A percentile compares a stretch with the other conserved stretches of the same genome.
These are phyloP conservation scores for Ammospiza nelsoni DNA, from an alignment of 2,113 vertebrate species.

Conservation along the genomic window DNA sequence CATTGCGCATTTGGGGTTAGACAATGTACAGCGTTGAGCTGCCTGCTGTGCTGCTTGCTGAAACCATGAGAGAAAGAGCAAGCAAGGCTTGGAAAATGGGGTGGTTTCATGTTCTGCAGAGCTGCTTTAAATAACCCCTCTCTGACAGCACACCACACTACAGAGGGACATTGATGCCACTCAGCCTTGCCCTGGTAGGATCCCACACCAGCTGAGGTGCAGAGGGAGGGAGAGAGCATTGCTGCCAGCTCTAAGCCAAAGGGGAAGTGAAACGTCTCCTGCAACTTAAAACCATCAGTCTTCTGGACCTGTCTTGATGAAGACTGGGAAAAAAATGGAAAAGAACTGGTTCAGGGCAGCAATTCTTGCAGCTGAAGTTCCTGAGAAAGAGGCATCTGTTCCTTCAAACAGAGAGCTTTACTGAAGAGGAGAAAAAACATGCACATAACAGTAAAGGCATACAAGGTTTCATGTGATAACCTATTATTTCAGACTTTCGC, in stretches of 20 bases:
- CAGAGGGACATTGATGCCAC: accelerated
- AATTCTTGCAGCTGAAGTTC: not conserved
- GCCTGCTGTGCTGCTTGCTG: not conserved
- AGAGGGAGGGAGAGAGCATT: not conserved
- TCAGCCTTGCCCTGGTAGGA: not conserved
- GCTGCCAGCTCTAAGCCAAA: not conserved
- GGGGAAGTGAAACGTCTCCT: not conserved
- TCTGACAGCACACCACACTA: not conserved
- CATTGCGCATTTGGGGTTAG: not conserved
- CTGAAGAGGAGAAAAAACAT: not conserved
- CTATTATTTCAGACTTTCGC: not conserved
- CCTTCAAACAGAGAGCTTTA: not conserved
- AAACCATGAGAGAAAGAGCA: not conserved
- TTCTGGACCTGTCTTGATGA: not conserved
- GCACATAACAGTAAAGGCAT: not conserved
- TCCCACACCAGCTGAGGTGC: not conserved
- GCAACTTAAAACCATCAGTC: not conserved
- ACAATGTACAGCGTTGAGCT: accelerated
- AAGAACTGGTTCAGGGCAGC: not conserved
- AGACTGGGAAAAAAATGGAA: not conserved
- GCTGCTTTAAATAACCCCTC: not conserved
- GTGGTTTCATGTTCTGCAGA: not conserved
- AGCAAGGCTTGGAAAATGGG: not conserved
- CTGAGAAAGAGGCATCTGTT: not conserved
- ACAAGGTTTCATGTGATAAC: not conserved